Conservation (phyloP, 1,140 invertebrate genomes). For the Apocrypta bakeri region DNA sequence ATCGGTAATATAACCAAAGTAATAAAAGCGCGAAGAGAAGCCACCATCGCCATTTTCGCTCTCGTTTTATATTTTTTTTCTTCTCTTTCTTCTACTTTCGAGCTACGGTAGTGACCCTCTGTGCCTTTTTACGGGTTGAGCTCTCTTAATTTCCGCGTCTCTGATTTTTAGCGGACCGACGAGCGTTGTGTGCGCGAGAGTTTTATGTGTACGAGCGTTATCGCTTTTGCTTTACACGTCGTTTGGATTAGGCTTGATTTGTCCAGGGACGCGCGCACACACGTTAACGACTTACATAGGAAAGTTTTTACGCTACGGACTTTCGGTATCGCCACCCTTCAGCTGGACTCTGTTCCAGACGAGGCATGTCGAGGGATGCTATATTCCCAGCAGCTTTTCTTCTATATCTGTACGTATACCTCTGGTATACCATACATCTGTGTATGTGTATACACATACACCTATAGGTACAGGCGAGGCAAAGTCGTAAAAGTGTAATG, state of each 20-base stretch:
- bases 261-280: neutral
- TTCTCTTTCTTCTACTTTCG: conserved; percentile 47
- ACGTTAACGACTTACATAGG: conserved; percentile 4
- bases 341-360: neutral
- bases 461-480: neutral
- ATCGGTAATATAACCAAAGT: conserved; percentile 58
- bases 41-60: conserved; percentile 42
- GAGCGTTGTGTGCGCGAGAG: neutral
- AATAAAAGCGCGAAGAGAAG: conserved; percentile 54
- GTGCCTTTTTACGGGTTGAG: conserved; percentile 50
- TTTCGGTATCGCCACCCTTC: neutral
- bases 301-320: conserved; percentile 7
- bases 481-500: conserved; percentile 28
- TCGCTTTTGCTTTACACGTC: conserved; percentile 22
- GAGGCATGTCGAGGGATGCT: too few relatives aligned
- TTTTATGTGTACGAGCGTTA: neutral
- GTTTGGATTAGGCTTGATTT: conserved; percentile 41
- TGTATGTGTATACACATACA: too few relatives aligned
- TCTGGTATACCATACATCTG: too few relatives aligned
- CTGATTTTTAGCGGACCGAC: conserved; percentile 48
- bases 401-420: neutral
- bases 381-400: too few relatives aligned
- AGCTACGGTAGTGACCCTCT: conserved; percentile 8
- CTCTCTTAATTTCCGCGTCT: conserved; percentile 57
- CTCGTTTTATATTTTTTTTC: conserved; percentile 38